These are phyloP conservation scores for Tinamus guttatus DNA, from an alignment of 2,113 vertebrate species.

Conservation along the genomic window DNA sequence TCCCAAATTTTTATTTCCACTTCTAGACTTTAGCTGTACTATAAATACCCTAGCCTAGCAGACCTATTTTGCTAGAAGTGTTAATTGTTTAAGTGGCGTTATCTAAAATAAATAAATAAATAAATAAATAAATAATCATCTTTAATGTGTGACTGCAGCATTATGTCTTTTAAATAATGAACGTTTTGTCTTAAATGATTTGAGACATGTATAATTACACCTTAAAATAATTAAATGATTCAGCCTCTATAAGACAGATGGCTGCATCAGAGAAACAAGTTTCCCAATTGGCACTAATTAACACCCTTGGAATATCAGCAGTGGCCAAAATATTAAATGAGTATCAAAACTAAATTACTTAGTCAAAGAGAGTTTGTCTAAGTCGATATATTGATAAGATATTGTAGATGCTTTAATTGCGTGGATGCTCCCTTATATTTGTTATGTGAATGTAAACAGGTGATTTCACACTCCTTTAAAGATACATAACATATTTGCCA, in stretches of 20 bases:
- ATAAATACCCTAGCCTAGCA: not conserved
- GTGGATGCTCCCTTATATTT: not conserved
- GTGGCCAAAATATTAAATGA: constrained; percentile 48
- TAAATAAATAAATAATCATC: no score
- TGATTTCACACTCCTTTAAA: constrained; percentile 6
- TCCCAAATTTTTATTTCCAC: not conserved
- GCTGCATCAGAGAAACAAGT: constrained; percentile 29
- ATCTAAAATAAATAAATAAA: no score
- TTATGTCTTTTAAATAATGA: constrained; percentile 1
- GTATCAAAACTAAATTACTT: constrained; percentile 50
- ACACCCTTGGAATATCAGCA: constrained; percentile 46
- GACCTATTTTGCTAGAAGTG: not conserved
- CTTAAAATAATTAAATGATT: constrained; percentile 57
- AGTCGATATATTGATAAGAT: constrained; percentile 24
- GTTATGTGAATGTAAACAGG: constrained; percentile 22
- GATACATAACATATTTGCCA: not conserved
- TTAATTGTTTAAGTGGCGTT: not conserved
- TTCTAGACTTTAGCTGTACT: not conserved
- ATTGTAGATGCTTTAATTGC: constrained; percentile 21
- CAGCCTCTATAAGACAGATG: constrained; percentile 50
- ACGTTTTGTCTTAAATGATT: constrained; percentile 7
- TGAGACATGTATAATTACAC: constrained; percentile 49
- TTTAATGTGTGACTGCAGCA: not conserved
- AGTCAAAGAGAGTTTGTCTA: not conserved
- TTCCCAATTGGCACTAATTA: constrained; percentile 63